A percentile compares a stretch with the other conserved stretches of the same genome.
Conservation (phyloP, 2,888 invertebrate genomes). For the Embidobia sp. region DNA sequence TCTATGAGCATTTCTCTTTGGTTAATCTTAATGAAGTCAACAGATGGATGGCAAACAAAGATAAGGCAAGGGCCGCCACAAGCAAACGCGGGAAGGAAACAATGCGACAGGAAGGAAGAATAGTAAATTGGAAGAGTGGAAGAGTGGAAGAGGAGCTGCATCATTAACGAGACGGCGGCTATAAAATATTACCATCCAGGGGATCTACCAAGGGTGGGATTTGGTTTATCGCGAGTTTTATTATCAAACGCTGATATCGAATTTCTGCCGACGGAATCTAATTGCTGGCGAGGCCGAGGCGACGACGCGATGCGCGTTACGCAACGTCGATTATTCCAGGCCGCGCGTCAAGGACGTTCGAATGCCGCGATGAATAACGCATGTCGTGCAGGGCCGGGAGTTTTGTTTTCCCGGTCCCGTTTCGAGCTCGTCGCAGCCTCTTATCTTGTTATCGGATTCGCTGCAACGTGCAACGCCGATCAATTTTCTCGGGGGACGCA, state of each 20-base stretch:
- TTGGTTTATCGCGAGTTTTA: conserved; percentile 59
- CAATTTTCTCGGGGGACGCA: conserved; percentile 50
- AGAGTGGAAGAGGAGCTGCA: conserved; percentile 60
- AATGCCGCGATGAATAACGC: conserved; percentile 29
- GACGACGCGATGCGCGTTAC: neutral
- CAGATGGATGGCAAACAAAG: conserved; percentile 54
- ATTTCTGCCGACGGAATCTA: conserved; percentile 31
- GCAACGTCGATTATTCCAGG: conserved; percentile 12
- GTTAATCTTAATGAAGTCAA: conserved; percentile 61
- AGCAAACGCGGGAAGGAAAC: conserved; percentile 39
- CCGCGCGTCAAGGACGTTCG: conserved; percentile 4
- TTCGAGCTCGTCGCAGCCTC: no score
- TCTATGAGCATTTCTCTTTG: conserved; percentile 19
- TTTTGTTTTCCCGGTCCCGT: no score
- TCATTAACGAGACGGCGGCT: conserved; percentile 57
- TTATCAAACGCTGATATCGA: conserved; percentile 53
- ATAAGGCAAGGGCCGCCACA: conserved; percentile 46
- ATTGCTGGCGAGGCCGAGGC: conserved; percentile 7
- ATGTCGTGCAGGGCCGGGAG: neutral
- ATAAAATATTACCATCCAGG: conserved; percentile 61
- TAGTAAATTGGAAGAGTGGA: conserved; percentile 56
- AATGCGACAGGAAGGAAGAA: conserved; percentile 55
- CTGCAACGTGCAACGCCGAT: conserved; percentile 21
- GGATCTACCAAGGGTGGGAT: conserved; percentile 38
- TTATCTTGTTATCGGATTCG: conserved; percentile 48